Base-by-base conservation (phyloP, 2,797 vertebrate species). In the Oophaga sylvatica region DNA sequence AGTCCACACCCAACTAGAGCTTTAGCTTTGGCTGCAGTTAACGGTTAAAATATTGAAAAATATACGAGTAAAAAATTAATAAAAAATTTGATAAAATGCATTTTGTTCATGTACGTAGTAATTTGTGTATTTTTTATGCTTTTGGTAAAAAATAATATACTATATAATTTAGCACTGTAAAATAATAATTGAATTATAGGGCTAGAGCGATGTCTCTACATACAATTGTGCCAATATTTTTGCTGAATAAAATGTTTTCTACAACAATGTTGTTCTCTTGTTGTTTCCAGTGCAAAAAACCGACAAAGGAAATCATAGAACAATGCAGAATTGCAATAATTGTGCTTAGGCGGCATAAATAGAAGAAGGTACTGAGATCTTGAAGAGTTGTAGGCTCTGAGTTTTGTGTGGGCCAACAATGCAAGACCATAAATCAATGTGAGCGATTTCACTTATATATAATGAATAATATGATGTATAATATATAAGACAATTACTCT, bases 391-490 rank as follows among this genome's bases (percentile, higher is more conserved):
- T 86, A 73, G 84, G 73, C 84, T 86, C 29, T 35, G 68, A 80
- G 88, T 41, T 78, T 82, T 62, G 71, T 86, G 80, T 86, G 65
- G 80, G 60, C 88, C 88, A 86, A 53, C 45, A 75, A 82, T 63
- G 77, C 75, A 70, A 60, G 79, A 68, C 31, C 88, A 89, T 89
- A 89, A 89, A 89, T 89, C 88, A 89, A 78, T 35, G 60, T 86
- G 78, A 78, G 84, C 45, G 31, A 83, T 89, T 89, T 86, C 73
- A 89, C 88, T 89, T 89, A 89, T 89, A 83, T 89, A 89, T 89
- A 89, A 89, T 89, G 80, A 89, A 89, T 89, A 86, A 86, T 89
- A 83, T 86, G 79, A 89, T 89, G 73, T 89, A 89, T 89, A 83
- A 89, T 89, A 86, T 80, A 89, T 89, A 83, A 89, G 88, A 82